Base-by-base conservation (phyloP, 2,797 vertebrate genomes). In the Hemibagrus guttatus region DNA sequence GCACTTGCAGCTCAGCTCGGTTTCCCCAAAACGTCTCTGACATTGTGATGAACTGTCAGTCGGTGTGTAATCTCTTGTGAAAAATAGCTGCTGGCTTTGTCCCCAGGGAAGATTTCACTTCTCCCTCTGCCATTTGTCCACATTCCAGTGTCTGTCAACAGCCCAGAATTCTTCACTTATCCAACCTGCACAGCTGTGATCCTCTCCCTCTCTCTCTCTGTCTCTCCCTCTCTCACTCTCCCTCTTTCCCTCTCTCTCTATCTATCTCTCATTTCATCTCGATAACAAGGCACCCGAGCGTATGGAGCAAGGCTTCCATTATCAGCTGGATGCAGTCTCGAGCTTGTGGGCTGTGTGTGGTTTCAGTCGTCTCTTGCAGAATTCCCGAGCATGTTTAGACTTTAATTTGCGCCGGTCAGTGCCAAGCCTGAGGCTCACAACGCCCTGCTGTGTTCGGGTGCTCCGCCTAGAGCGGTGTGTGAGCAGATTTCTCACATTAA, bases 21-120 rank as follows among this genome's bases (percentile, higher is more conserved):
- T 83, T 82, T 66, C 63, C 72, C 82, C 49, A 78, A 87, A 84
- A 87, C 39, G 49, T 84, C 82, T 79, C 52, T 71, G 86, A 84
- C 86, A 39, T 84, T 28, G 81, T 83, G 86, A 87, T 87, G 81
- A 87, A 79, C 61, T 83, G 86, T 87, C 81, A 84, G 86, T 76
- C 68, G 61, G 68, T 2, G 72, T 69, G 72, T 87, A 87, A 83
- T 87, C 81, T 80, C 81, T 46, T 59, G 52, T 87, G 81, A 87
- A 80, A 81, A 84, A 87, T 80, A 35, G 81, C 86, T 84, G 74
- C 86, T 68, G 54, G 63, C 54, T 71, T 76, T 61, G 81, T 87
- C 85, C 85, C 80, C 46, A 61, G 83, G 83, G 85, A 68, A 63
- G 58, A 61, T 56, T 74, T 83, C 56, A 56, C 59, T 54, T 61